Percentiles rank a stretch among this genome's conserved stretches.
These are phyloP conservation scores for Salminus brasiliensis DNA, from an alignment of 2,113 vertebrate species.

Conservation along the genomic window DNA sequence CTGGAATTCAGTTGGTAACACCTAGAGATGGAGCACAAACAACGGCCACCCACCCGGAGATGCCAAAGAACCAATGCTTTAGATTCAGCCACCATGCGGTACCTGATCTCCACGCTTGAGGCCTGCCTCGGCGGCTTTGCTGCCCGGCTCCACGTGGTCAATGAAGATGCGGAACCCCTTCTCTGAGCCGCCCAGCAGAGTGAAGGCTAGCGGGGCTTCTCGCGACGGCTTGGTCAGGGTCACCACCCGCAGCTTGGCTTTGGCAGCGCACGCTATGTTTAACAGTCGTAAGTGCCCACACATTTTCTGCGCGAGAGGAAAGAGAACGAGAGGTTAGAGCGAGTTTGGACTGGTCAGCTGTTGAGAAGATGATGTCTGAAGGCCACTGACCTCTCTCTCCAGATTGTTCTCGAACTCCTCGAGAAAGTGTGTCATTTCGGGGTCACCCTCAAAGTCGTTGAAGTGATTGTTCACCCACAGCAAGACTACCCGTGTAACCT, in stretches of 20 bases:
- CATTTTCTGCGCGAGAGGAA: slow-evolving; percentile 88
- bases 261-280: slow-evolving; percentile 98
- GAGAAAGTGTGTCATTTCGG: slow-evolving; percentile 94
- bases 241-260: slow-evolving; percentile 93
- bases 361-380: neutral
- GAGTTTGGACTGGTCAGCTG: too few species aligned
- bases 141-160: slow-evolving; percentile 90
- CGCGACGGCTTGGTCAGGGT: slow-evolving; percentile 93
- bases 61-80: too few species aligned
- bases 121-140: slow-evolving; percentile 93
- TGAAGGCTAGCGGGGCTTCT: slow-evolving; percentile 92
- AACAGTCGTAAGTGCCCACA: slow-evolving; percentile 95
- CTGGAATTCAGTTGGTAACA: too few species aligned
- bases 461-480: slow-evolving; percentile 99
- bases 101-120: slow-evolving; percentile 98
- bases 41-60: too few species aligned
- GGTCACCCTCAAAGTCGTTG: slow-evolving; percentile 98
- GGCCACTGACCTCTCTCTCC: slow-evolving; percentile 88
- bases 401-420: slow-evolving; percentile 99
- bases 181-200: slow-evolving; percentile 92
- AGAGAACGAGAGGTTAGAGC: neutral
- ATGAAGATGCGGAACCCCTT: slow-evolving; percentile 96
- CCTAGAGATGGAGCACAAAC: too few species aligned
- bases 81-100: neutral
- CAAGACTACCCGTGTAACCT: slow-evolving; percentile 99